Evolutionary conservation across 2,113 vertebrate species (phyloP).

Genomic region (Petroica traversi): DNA sequence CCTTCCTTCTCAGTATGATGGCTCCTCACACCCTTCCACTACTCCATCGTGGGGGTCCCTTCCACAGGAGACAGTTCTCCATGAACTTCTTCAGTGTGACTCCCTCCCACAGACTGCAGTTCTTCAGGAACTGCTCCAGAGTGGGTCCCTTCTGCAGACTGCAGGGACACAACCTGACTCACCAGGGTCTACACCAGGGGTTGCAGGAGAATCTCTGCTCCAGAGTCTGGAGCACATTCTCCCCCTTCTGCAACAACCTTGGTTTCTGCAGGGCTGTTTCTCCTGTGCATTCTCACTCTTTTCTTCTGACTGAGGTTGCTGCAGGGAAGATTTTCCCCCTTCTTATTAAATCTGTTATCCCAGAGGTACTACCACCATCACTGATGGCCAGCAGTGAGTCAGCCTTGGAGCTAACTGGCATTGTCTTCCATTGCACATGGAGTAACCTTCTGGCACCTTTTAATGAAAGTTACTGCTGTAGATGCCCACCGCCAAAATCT

Average conservation of each 20-base stretch:
- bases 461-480: neutral
- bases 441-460: neutral
- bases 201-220: neutral
- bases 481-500: neutral
- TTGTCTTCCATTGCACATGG: neutral
- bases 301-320: neutral
- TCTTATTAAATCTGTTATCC: neutral
- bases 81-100: neutral
- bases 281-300: neutral
- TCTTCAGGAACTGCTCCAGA: neutral
- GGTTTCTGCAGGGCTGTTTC: neutral
- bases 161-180: neutral
- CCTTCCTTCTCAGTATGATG: neutral
- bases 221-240: neutral
- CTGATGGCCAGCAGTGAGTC: neutral
- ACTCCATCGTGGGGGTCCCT: accelerated
- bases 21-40: neutral
- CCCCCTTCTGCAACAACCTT: neutral
- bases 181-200: neutral
- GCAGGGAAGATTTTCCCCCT: neutral
- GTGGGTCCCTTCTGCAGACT: neutral
- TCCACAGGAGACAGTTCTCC: neutral
- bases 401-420: neutral
- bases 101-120: neutral
- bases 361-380: neutral